Percentiles rank a stretch among this genome's conserved stretches.
Conservation (phyloP, 2,113 vertebrate genomes). For the Elaphurus davidianus region DNA sequence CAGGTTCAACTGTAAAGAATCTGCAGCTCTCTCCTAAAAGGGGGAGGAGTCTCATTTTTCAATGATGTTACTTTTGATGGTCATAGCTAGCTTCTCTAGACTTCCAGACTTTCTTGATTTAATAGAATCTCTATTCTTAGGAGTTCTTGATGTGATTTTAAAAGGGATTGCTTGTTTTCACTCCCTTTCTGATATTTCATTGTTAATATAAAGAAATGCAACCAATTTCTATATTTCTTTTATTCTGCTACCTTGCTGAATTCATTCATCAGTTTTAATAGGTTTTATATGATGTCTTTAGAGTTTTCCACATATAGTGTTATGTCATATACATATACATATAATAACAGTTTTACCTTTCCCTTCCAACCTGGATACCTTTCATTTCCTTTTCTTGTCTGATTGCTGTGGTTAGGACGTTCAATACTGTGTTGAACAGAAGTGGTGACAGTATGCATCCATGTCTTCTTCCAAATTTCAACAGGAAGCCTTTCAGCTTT, state of each 20-base stretch:
- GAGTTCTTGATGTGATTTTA: background rate
- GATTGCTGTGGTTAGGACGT: background rate
- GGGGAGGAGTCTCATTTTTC: background rate
- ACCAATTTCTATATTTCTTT: background rate
- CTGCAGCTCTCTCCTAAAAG: background rate
- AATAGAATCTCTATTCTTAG: background rate
- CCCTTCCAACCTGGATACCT: background rate
- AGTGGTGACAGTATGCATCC: background rate
- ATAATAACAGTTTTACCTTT: background rate
- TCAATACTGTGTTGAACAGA: background rate
- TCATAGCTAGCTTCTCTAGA: background rate
- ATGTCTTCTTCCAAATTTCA: background rate
- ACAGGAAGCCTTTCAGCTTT: background rate
- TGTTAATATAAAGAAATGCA: background rate
- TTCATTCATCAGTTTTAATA: background rate
- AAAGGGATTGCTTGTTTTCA: background rate
- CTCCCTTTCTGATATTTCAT: background rate
- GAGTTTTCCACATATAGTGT: background rate
- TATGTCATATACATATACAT: background rate
- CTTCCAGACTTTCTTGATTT: background rate
- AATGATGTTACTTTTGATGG: slow-evolving; percentile 5
- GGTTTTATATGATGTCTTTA: background rate
- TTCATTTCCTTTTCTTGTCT: background rate
- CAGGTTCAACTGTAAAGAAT: background rate
- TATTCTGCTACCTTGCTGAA: background rate